A percentile compares a stretch with the other conserved stretches of the same genome.
Evolutionary conservation across 2,113 vertebrate genomes (phyloP).

Genomic region (Alethe diademata): DNA sequence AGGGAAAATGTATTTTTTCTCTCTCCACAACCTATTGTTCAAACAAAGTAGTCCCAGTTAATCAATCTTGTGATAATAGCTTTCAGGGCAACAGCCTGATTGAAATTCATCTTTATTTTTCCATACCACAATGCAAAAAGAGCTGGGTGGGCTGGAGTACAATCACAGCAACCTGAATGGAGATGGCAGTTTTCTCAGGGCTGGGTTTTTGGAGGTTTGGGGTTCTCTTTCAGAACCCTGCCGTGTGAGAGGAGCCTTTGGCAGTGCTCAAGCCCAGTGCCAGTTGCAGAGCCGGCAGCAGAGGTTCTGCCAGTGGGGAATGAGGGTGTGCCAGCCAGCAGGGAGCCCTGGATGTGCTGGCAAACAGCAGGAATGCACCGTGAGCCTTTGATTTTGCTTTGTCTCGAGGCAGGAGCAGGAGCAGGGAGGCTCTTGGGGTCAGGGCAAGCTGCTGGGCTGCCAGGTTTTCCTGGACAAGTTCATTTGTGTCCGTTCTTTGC

Average conservation of each 20-base stretch:
- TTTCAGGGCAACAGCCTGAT: neutral
- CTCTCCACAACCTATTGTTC: slow-evolving; percentile 13
- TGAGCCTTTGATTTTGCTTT: neutral
- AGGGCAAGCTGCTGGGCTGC: neutral
- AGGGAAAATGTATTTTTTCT: slow-evolving; percentile 14
- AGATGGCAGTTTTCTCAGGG: neutral
- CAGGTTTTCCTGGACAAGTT: fast-evolving
- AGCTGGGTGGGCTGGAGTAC: neutral
- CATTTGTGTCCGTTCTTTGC: neutral
- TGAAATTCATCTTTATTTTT: slow-evolving; percentile 20
- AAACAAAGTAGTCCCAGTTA: slow-evolving; percentile 24
- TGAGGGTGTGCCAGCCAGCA: fast-evolving
- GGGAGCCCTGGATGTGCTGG: fast-evolving
- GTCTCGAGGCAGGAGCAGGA: neutral
- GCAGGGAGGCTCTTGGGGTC: neutral
- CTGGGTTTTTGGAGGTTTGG: neutral
- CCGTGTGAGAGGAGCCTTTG: neutral
- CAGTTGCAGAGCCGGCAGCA: neutral
- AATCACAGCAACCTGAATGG: neutral
- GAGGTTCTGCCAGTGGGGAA: neutral
- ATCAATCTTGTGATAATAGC: slow-evolving; percentile 45
- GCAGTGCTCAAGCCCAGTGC: neutral
- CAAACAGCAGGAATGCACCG: fast-evolving
- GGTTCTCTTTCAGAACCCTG: neutral
- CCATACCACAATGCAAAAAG: neutral